Evolutionary conservation across 2,113 vertebrate genomes (phyloP).

Genomic region (Ailuropoda melanoleuca): DNA sequence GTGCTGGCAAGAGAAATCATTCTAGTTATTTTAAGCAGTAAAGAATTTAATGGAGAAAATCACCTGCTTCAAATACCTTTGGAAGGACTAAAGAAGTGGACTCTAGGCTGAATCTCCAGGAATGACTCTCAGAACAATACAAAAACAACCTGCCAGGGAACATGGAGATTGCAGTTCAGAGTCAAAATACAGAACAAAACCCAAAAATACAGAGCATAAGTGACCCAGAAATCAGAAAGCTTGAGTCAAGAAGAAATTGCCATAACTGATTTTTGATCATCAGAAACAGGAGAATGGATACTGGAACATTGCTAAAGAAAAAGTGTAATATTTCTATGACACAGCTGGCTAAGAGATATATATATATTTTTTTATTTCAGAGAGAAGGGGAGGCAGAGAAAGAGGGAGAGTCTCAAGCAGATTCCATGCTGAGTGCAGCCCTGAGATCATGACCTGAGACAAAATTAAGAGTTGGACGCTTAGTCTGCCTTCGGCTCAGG

Average conservation of each 20-base stretch:
- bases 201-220: neutral
- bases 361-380: neutral
- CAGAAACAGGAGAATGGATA: neutral
- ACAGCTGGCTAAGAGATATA: neutral
- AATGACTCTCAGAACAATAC: neutral
- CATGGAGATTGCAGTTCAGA: neutral
- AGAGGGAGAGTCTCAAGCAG: neutral
- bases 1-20: neutral
- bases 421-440: neutral
- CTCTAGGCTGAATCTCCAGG: neutral
- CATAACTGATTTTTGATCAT: neutral
- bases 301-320: neutral
- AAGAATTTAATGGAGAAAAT: neutral
- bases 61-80: neutral
- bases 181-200: neutral
- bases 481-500: too few relatives aligned
- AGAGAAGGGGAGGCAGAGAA: neutral
- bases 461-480: neutral
- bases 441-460: neutral
- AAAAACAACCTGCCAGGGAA: neutral
- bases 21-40: neutral
- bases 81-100: neutral
- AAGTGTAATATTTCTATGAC: neutral
- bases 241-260: neutral
- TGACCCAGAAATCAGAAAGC: neutral